These are phyloP conservation scores for Limnodromus scolopaceus DNA, from an alignment of 2,797 vertebrate genomes.

Conservation along the genomic window DNA sequence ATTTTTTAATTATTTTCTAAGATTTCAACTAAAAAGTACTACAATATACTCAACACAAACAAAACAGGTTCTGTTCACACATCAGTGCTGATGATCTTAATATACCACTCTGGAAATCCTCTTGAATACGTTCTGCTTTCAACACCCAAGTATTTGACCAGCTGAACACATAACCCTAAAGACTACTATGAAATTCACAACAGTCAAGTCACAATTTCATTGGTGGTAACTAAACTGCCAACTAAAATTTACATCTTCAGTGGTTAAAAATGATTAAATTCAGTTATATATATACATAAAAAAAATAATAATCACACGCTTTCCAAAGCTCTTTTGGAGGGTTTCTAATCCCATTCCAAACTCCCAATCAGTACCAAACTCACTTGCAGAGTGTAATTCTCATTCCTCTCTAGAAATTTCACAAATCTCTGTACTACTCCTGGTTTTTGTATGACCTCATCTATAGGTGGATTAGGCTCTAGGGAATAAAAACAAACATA, in stretches of 20 bases:
- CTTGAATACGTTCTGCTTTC: background rate
- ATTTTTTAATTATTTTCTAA: background rate
- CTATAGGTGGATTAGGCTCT: conserved; percentile 94
- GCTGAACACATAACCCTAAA: background rate
- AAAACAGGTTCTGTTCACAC: background rate
- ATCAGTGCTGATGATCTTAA: background rate
- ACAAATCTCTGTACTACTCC: conserved; percentile 91
- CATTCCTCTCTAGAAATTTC: conserved; percentile 92
- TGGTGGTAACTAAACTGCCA: background rate
- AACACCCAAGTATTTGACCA: background rate
- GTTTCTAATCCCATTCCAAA: background rate
- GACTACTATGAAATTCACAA: background rate
- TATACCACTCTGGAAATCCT: background rate
- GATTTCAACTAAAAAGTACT: background rate
- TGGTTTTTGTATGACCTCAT: conserved; percentile 91
- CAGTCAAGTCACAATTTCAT: background rate
- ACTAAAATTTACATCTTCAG: background rate
- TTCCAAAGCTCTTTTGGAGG: background rate
- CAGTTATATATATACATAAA: background rate
- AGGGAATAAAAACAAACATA: conserved; percentile 27
- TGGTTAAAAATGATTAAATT: background rate
- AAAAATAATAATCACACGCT: background rate
- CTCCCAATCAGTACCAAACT: conserved; percentile 7
- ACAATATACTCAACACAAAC: background rate
- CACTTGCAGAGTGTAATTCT: conserved; percentile 96